These are phyloP conservation scores for Pissodes strobi DNA, from an alignment of 1,140 invertebrate genomes.

Conservation along the genomic window DNA sequence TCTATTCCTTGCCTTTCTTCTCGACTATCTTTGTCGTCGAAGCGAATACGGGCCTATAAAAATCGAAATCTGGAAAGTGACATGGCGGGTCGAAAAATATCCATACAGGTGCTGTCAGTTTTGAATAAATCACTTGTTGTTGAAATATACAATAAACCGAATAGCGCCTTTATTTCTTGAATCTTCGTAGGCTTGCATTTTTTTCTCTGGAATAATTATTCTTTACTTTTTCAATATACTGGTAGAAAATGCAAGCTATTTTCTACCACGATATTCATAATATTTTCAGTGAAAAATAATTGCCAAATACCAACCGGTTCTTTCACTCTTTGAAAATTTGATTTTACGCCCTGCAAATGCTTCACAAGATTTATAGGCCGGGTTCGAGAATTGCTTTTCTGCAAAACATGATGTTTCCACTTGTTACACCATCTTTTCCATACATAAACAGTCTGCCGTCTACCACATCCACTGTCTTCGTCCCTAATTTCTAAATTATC, in stretches of 20 bases:
- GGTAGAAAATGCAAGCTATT: background rate
- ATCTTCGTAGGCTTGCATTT: slow-evolving; percentile 1
- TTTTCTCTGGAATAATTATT: background rate
- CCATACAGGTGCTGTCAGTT: background rate
- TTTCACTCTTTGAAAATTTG: background rate
- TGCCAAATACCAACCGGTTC: slow-evolving; percentile 1
- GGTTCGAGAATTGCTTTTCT: background rate
- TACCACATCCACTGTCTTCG: background rate
- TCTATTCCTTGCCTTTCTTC: slow-evolving; percentile 5
- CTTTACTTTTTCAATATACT: slow-evolving; percentile 1
- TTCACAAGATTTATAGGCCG: background rate
- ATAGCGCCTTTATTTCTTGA: slow-evolving; percentile 3
- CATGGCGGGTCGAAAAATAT: slow-evolving; percentile 2
- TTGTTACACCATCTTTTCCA: slow-evolving; percentile 1
- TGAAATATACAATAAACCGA: slow-evolving; percentile 2
- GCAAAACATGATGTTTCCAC: background rate
- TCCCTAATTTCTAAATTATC: background rate
- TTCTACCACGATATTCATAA: slow-evolving; percentile 1
- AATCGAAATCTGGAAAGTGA: background rate
- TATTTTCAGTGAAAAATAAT: background rate
- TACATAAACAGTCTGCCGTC: background rate
- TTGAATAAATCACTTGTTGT: slow-evolving; percentile 4
- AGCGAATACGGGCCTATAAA: slow-evolving; percentile 2
- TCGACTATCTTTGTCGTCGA: slow-evolving; percentile 17
- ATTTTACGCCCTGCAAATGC: slow-evolving; percentile 1